Conservation (phyloP, 2,797 vertebrate species). For the Coracias cyanogaster region DNA sequence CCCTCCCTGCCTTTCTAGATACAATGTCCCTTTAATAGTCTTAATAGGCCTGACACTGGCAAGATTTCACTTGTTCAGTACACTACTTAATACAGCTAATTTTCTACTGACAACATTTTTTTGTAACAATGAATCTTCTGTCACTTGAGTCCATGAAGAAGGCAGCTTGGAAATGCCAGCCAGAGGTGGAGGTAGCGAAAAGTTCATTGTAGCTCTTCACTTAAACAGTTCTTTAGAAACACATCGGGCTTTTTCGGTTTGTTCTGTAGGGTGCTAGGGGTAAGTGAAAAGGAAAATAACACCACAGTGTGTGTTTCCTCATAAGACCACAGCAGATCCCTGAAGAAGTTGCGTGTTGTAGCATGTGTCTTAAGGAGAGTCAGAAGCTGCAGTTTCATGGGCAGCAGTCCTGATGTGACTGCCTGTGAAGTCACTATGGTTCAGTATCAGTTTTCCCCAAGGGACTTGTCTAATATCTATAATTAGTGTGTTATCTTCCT, state of each 20-base stretch:
- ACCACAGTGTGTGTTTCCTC: not conserved
- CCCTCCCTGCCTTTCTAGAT: slow-evolving; percentile 34
- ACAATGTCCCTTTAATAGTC: slow-evolving; percentile 60
- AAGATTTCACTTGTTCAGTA: slow-evolving; percentile 54
- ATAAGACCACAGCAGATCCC: not conserved
- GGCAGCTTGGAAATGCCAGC: slow-evolving; percentile 54
- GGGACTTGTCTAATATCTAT: not conserved
- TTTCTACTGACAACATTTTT: slow-evolving; percentile 71
- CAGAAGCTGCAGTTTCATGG: not conserved
- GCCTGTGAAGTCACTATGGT: fast-evolving
- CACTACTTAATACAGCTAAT: slow-evolving; percentile 66
- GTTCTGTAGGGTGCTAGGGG: not conserved
- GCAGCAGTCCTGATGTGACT: not conserved
- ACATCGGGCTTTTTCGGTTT: not conserved
- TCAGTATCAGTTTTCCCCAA: not conserved
- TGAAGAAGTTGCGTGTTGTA: not conserved
- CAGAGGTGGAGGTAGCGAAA: slow-evolving; percentile 2
- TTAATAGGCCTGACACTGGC: slow-evolving; percentile 56
- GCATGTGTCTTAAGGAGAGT: not conserved
- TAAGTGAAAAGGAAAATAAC: not conserved
- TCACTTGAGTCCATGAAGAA: slow-evolving; percentile 37
- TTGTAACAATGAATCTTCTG: slow-evolving; percentile 69
- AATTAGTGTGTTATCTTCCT: not conserved
- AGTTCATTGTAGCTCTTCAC: not conserved
- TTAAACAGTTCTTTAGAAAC: not conserved